Conservation (phyloP, 1,140 invertebrate species). For the Pseudomyrmex dendroicus region DNA sequence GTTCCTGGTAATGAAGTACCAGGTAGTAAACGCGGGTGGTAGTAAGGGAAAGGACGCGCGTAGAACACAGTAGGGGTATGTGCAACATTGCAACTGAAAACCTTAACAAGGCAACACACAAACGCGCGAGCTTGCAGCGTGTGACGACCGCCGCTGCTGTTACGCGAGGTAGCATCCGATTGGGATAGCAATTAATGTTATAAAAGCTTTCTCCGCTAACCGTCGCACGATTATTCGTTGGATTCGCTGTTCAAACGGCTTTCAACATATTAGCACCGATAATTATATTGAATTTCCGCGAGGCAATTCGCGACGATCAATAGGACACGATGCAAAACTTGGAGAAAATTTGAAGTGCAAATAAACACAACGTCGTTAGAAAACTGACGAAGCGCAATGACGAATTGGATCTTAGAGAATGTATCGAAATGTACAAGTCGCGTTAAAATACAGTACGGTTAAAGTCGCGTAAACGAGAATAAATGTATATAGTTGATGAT, state of each 20-base stretch:
- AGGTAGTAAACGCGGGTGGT: slow-evolving; percentile 37
- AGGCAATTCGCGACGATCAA: slow-evolving; percentile 44
- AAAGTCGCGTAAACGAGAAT: no score
- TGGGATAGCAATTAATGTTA: slow-evolving; percentile 60
- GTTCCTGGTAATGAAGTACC: slow-evolving; percentile 55
- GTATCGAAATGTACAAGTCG: no score
- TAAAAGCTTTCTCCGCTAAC: slow-evolving; percentile 55
- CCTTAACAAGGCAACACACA: slow-evolving; percentile 52
- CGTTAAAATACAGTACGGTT: no score
- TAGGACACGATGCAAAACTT: slow-evolving; percentile 22
- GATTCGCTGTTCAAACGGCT: slow-evolving; percentile 46
- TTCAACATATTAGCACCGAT: slow-evolving; percentile 48
- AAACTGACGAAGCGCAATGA: neutral
- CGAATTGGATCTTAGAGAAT: no score
- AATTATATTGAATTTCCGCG: slow-evolving; percentile 55
- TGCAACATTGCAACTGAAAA: slow-evolving; percentile 49
- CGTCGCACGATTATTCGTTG: slow-evolving; percentile 42
- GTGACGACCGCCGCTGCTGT: slow-evolving; percentile 31
- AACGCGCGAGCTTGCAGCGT: slow-evolving; percentile 30
- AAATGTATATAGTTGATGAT: no score
- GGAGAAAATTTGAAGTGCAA: slow-evolving; percentile 3
- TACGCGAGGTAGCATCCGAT: slow-evolving; percentile 46
- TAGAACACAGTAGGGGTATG: neutral
- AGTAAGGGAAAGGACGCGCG: slow-evolving; percentile 31
- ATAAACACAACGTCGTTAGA: slow-evolving; percentile 33